Conservation (phyloP, 2,113 vertebrate genomes). For the Rhinichthys klamathensis region DNA sequence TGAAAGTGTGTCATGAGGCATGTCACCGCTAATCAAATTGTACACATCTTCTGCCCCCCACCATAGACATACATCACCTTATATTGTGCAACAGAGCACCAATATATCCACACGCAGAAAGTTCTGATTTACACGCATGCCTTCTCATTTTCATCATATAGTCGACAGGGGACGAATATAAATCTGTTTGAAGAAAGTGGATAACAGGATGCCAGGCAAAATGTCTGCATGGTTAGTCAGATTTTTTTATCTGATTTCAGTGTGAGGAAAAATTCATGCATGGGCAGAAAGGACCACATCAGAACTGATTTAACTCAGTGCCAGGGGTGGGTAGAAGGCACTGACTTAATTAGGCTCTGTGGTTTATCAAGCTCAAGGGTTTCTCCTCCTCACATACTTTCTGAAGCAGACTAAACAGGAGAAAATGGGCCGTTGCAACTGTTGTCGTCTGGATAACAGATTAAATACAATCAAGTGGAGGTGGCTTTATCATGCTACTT, state of each 20-base stretch:
- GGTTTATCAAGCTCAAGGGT: conserved; percentile 69
- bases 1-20: background rate
- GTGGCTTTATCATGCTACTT: background rate
- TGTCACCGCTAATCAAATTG: background rate
- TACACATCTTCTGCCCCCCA: conserved; percentile 6
- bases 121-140: background rate
- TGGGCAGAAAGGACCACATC: conserved; percentile 65
- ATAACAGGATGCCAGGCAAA: conserved; percentile 20
- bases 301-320: conserved; percentile 65
- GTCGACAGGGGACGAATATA: background rate
- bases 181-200: conserved; percentile 28
- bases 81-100: background rate
- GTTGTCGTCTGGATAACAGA: background rate
- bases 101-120: background rate
- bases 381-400: conserved; percentile 58
- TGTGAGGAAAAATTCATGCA: conserved; percentile 66
- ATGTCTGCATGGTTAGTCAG: conserved; percentile 4
- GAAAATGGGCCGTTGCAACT: conserved; percentile 1
- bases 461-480: background rate
- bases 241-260: conserved; percentile 60
- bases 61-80: background rate
- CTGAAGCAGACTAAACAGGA: conserved; percentile 18
- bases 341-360: conserved; percentile 70
- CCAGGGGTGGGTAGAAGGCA: conserved; percentile 54
- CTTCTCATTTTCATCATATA: background rate